Conservation (phyloP, 2,797 vertebrate species). For the Lutjanus argentimaculatus region DNA sequence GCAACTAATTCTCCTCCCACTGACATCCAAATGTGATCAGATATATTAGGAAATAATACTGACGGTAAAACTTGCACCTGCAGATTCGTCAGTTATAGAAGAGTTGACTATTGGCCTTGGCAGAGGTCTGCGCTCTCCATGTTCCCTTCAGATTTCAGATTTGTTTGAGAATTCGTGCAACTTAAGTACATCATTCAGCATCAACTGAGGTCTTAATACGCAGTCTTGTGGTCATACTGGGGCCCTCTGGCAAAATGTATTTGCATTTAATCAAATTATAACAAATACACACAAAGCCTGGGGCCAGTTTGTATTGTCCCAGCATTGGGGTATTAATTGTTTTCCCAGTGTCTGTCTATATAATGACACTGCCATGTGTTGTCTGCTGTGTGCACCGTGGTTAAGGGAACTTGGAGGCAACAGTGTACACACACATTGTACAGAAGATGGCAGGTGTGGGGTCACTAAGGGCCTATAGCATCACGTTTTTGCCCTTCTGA, state of each 20-base stretch:
- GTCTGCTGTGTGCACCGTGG: not conserved
- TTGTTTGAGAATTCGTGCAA: not conserved
- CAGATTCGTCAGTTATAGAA: no score
- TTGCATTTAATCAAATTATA: not conserved
- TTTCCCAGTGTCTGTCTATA: constrained; percentile 8
- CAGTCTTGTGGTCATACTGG: not conserved
- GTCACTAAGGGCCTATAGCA: not conserved
- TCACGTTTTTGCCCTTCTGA: not conserved
- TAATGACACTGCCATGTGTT: constrained; percentile 1
- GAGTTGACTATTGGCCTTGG: no score
- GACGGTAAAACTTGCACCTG: no score
- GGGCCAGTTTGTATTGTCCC: not conserved
- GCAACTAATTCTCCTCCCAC: no score
- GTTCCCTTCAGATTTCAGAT: not conserved
- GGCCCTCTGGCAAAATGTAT: not conserved
- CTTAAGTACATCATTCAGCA: not conserved
- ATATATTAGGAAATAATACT: no score
- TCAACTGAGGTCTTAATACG: not conserved
- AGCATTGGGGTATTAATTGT: not conserved
- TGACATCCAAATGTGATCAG: no score
- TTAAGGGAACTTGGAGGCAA: not conserved
- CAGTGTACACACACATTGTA: not conserved
- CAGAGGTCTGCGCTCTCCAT: no score
- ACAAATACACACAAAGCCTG: not conserved
- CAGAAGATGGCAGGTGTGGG: not conserved